Base-by-base conservation (phyloP, 2,113 vertebrate species). In the Solea senegalensis region DNA sequence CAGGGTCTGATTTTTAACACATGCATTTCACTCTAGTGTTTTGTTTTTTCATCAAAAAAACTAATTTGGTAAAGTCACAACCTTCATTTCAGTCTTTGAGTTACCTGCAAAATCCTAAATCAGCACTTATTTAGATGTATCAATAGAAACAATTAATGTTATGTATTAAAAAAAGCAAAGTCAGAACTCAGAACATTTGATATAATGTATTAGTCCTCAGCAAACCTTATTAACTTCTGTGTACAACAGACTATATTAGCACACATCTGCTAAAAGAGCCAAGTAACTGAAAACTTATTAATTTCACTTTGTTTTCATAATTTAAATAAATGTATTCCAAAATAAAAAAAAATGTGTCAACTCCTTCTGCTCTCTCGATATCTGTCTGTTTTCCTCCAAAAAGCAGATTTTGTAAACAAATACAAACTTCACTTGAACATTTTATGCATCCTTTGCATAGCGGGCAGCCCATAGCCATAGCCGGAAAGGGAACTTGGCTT, bases 371-470 rank as follows among this genome's bases (percentile, higher is more conserved):
- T 14, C 45, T n/a, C 51, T 28, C 3, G 27, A 8, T 16, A 46
- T 14, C 27, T 2, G 8, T 40, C 46, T 56, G 26, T 53, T 56
- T 15, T 49, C 16, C 21, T 66, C 65, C 58, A 40, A 63, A 58
- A 65, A 83, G 49, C 72, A 72, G 69, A 34, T 59, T 57, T 71
- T 48, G 66, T 82, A 85, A 86, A 89, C 83, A 62, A 76, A 61
- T 63, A 54, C 45, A 8, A 34, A 6, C 5, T 34, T 34, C 34
- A 34, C 34, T 34, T 34, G 28, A 34, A 34, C 28, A 34, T 34
- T 34, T 34, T 34, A 34, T 34, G 34, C 34, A 34, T 34, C 5
- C 34, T 34, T 3, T 34, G 34, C 34, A 34, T 34, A 6, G 34
- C 5, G 34, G 34, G 34, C 34, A 34, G 34, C 34, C 34, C 34